phyloP scores from a whole-genome alignment of 2,113 vertebrate genomes.

The Aegithalos caudatus region DNA sequence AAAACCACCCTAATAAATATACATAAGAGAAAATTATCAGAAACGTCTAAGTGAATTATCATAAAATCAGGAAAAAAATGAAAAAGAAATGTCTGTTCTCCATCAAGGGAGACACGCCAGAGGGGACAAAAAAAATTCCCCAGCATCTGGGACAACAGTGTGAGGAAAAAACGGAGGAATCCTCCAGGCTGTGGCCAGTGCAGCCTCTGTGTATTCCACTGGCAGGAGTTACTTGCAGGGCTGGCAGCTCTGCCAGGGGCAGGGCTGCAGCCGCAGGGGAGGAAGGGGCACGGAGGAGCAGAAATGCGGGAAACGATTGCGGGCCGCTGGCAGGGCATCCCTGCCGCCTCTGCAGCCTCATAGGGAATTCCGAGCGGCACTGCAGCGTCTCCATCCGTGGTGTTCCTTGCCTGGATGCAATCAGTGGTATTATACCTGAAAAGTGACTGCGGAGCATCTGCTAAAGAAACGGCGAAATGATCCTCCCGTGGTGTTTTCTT shows the following conservation, averaged over 20 bases:
- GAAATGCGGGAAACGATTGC: too few species aligned
- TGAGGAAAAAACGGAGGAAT: background rate
- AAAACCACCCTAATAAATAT: slow-evolving; percentile 2
- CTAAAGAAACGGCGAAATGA: background rate
- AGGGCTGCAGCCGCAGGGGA: background rate
- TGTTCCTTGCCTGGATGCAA: slow-evolving; percentile 10
- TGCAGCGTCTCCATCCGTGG: background rate
- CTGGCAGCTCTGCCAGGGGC: rapidly evolving
- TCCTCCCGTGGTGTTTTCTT: background rate
- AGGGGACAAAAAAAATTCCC: background rate
- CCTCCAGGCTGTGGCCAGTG: background rate
- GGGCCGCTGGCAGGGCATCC: background rate
- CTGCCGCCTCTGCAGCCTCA: background rate
- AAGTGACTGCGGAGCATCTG: background rate
- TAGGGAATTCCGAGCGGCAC: background rate
- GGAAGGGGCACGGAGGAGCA: background rate
- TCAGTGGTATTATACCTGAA: slow-evolving; percentile 28
- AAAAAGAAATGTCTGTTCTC: background rate
- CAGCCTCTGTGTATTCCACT: background rate
- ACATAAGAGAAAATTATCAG: slow-evolving; percentile 28
- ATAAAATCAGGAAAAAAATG: background rate
- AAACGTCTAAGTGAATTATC: background rate
- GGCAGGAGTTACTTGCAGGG: background rate
- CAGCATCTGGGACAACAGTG: background rate
- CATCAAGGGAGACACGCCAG: background rate